These are phyloP conservation scores for Anser cygnoides DNA, from an alignment of 2,113 vertebrate genomes.

Conservation along the genomic window DNA sequence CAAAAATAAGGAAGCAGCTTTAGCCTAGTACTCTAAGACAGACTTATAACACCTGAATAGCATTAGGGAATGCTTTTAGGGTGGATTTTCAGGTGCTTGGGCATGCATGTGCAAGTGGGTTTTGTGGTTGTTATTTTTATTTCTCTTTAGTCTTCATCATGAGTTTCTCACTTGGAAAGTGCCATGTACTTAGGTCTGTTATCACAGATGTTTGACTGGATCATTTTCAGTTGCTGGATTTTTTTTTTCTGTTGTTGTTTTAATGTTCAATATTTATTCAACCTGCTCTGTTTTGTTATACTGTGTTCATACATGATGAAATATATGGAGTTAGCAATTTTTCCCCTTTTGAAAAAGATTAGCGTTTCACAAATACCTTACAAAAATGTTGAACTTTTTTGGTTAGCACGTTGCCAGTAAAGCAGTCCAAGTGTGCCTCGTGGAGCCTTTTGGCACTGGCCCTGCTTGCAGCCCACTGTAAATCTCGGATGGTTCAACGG, in stretches of 20 bases:
- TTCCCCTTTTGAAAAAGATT: background rate
- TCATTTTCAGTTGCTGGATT: slow-evolving; percentile 36
- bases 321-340: background rate
- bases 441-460: background rate
- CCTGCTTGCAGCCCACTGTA: background rate
- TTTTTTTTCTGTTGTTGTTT: background rate
- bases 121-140: background rate
- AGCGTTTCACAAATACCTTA: background rate
- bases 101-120: background rate
- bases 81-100: background rate
- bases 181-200: background rate
- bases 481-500: background rate
- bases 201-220: slow-evolving; percentile 72
- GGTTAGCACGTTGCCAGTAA: background rate
- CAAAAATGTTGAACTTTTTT: background rate
- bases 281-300: slow-evolving; percentile 47
- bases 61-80: background rate
- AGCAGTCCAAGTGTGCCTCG: background rate
- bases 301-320: background rate
- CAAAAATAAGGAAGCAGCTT: background rate
- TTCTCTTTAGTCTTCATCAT: background rate
- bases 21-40: background rate
- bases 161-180: slow-evolving; percentile 16
- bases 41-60: background rate
- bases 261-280: slow-evolving; percentile 64